Percentiles rank a stretch among this genome's conserved stretches.
These are phyloP conservation scores for Xylota sylvarum DNA, from an alignment of 2,888 invertebrate species.

Conservation along the genomic window DNA sequence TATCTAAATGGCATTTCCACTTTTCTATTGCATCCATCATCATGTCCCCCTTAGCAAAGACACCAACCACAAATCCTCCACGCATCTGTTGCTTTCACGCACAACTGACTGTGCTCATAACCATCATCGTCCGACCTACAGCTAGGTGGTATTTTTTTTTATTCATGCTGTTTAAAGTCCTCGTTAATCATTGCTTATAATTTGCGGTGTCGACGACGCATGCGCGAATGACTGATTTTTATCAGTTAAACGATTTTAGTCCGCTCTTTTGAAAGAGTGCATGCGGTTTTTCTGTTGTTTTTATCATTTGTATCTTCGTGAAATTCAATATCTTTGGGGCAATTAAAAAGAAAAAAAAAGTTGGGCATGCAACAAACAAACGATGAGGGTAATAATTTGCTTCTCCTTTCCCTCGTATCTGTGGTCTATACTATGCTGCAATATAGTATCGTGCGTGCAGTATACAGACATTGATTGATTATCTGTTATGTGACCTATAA, in stretches of 20 bases:
- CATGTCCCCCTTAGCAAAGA: neutral
- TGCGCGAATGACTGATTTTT: slow-evolving; percentile 74
- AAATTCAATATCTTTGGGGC: slow-evolving; percentile 61
- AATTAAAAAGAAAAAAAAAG: slow-evolving; percentile 43
- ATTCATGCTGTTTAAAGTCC: slow-evolving; percentile 50
- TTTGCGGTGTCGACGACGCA: slow-evolving; percentile 70
- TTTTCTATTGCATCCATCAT: no score
- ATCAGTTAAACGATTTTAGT: slow-evolving; percentile 61
- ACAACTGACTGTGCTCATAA: slow-evolving; percentile 27
- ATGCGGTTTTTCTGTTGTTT: neutral
- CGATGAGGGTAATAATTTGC: slow-evolving; percentile 61
- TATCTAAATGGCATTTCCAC: no score
- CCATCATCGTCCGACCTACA: slow-evolving; percentile 10
- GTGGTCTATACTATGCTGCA: slow-evolving; percentile 6
- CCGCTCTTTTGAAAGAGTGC: neutral
- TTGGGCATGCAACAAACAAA: slow-evolving; percentile 36
- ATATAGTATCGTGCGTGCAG: slow-evolving; percentile 15
- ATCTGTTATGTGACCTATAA: slow-evolving; percentile 54
- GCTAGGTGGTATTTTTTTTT: slow-evolving; percentile 31
- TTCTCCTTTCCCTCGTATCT: neutral
- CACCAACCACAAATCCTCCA: slow-evolving; percentile 4
- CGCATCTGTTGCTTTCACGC: slow-evolving; percentile 34
- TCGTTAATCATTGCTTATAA: slow-evolving; percentile 69
- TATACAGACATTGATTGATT: slow-evolving; percentile 69
- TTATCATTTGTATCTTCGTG: slow-evolving; percentile 51